phyloP scores from a whole-genome alignment of 2,113 vertebrate species.

The Dipodomys stephensi region DNA sequence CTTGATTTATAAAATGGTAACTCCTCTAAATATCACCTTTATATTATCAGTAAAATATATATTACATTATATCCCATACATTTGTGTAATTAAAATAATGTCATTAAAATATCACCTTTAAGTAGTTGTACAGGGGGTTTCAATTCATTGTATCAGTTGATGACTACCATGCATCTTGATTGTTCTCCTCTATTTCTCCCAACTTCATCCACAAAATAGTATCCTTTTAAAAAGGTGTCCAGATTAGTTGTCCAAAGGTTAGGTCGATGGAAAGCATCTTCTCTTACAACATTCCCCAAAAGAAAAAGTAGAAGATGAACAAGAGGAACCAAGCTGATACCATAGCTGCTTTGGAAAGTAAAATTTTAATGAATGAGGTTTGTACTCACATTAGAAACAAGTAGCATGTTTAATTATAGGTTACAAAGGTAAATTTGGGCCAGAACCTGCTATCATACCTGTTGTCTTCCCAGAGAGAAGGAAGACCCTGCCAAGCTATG shows the following conservation, averaged over 20 bases:
- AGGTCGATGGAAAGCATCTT: not conserved
- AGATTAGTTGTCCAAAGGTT: not conserved
- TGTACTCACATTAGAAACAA: slow-evolving; percentile 46
- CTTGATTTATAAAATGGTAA: no score
- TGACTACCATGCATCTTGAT: no score
- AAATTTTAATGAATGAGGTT: slow-evolving; percentile 29
- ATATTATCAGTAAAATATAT: not conserved
- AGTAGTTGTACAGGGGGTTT: no score
- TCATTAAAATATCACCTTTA: no score
- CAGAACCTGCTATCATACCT: slow-evolving; percentile 20
- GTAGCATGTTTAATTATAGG: slow-evolving; percentile 41
- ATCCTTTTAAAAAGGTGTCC: no score
- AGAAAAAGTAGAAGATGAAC: not conserved
- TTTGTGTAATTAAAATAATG: not conserved
- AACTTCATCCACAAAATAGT: no score
- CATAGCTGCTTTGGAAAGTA: not conserved
- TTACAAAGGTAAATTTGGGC: slow-evolving; percentile 54
- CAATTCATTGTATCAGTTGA: no score
- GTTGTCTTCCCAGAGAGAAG: slow-evolving; percentile 60
- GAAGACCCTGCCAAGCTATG: slow-evolving; percentile 19
- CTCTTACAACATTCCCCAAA: no score
- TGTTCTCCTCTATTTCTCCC: no score
- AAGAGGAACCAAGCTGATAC: not conserved
- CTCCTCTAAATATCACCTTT: no score
- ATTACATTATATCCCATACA: not conserved